A percentile compares a stretch with the other conserved stretches of the same genome.
Evolutionary conservation across 2,888 invertebrate species (phyloP).

Genomic region (Anoplius nigerrimus): DNA sequence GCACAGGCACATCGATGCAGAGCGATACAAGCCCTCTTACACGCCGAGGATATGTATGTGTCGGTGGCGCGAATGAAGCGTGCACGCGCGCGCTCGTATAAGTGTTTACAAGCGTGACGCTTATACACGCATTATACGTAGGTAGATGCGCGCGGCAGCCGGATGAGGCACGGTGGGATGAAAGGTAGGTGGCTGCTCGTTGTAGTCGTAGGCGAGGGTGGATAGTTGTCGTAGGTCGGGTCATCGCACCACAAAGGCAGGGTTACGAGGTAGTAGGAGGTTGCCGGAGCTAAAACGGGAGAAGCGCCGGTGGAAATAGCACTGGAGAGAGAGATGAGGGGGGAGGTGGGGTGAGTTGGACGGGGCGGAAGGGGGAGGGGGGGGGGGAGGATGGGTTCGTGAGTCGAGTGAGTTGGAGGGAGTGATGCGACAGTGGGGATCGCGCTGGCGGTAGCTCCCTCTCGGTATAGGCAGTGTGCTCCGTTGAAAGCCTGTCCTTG

Average conservation of each 20-base stretch:
- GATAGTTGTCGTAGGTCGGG: constrained; percentile 48
- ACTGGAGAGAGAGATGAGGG: constrained; percentile 14
- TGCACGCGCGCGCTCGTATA: no score
- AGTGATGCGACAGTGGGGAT: constrained; percentile 3
- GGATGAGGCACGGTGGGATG: no score
- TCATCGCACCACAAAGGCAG: constrained; percentile 51
- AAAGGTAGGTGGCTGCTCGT: no score
- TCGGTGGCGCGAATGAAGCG: no score
- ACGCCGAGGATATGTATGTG: no score
- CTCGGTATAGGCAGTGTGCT: constrained; percentile 40
- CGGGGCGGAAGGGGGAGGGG: constrained; percentile 27
- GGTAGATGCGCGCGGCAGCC: no score
- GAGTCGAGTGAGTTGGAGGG: constrained; percentile 5
- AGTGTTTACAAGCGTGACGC: no score
- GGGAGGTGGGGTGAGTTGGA: constrained; percentile 19
- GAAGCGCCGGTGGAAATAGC: constrained; percentile 37
- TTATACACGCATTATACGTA: no score
- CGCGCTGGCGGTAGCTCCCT: background rate
- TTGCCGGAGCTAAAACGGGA: constrained; percentile 40
- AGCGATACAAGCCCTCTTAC: background rate
- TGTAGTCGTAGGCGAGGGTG: constrained; percentile 11
- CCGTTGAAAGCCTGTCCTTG: constrained; percentile 59
- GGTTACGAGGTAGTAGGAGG: constrained; percentile 22
- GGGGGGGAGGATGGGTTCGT: constrained; percentile 12
- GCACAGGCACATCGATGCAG: constrained; percentile 1